Evolutionary conservation across 2,797 vertebrate genomes (phyloP).

Genomic region (Glyptemys insculpta): DNA sequence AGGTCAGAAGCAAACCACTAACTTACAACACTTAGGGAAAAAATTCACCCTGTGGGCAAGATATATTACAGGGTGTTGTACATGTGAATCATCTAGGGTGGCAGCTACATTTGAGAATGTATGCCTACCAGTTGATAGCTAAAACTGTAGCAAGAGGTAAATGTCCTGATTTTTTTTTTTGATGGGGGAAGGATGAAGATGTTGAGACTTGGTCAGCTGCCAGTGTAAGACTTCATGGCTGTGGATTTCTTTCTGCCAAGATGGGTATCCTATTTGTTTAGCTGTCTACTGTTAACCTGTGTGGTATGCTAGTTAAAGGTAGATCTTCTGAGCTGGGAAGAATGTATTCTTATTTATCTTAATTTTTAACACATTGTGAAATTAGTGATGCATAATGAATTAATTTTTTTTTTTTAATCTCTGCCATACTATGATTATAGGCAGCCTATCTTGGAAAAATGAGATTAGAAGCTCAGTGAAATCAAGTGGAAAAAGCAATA

Average conservation of each 20-base stretch:
- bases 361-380: slow-evolving; percentile 72
- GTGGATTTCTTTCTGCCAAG: not conserved
- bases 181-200: not conserved
- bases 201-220: not conserved
- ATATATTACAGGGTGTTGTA: not conserved
- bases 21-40: not conserved
- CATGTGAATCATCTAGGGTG: not conserved
- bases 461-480: slow-evolving; percentile 77
- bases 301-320: slow-evolving; percentile 25
- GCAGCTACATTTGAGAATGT: not conserved
- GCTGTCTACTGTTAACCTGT: slow-evolving; percentile 7
- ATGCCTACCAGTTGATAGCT: not conserved
- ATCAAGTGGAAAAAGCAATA: slow-evolving; percentile 75
- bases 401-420: slow-evolving; percentile 15
- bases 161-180: not conserved
- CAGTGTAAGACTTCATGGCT: not conserved
- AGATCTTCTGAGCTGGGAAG: slow-evolving; percentile 7
- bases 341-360: slow-evolving; percentile 64
- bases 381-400: slow-evolving; percentile 69
- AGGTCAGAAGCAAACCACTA: not conserved
- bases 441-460: slow-evolving; percentile 72
- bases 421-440: slow-evolving; percentile 69
- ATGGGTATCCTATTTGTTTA: not conserved
- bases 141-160: not conserved
- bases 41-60: slow-evolving; percentile 1